These are phyloP conservation scores for Leptothorax acervorum DNA, from an alignment of 2,888 invertebrate genomes.

Conservation along the genomic window DNA sequence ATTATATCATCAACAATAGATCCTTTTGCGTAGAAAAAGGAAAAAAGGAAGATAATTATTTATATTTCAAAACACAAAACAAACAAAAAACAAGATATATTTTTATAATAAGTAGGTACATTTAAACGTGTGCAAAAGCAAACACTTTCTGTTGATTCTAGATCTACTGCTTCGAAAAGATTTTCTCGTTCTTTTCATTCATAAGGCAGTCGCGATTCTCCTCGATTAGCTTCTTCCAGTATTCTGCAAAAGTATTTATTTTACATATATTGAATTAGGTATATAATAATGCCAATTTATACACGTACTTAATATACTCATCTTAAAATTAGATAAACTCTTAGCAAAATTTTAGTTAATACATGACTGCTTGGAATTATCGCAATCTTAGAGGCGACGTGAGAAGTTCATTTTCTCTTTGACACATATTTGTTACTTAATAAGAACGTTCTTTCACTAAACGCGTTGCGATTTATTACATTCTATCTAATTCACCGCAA, in stretches of 20 bases:
- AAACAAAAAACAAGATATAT: no score
- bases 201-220: conserved; percentile 86
- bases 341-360: background rate
- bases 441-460: background rate
- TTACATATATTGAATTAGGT: background rate
- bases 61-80: no score
- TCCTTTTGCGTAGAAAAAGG: no score
- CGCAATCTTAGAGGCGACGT: background rate
- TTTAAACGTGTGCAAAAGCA: no score
- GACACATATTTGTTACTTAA: background rate
- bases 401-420: background rate
- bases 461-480: background rate
- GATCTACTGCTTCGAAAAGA: conserved; percentile 41
- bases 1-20: no score
- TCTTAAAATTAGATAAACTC: background rate
- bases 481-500: background rate
- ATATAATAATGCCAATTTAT: background rate
- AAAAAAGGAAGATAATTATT: no score
- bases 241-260: conserved; percentile 75
- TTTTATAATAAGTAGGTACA: no score
- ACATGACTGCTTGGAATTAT: background rate
- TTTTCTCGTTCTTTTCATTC: conserved; percentile 85
- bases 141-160: no score
- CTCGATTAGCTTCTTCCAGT: conserved; percentile 85
- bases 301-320: background rate